Conservation (phyloP, 2,113 vertebrate species). For the Lophius piscatorius region DNA sequence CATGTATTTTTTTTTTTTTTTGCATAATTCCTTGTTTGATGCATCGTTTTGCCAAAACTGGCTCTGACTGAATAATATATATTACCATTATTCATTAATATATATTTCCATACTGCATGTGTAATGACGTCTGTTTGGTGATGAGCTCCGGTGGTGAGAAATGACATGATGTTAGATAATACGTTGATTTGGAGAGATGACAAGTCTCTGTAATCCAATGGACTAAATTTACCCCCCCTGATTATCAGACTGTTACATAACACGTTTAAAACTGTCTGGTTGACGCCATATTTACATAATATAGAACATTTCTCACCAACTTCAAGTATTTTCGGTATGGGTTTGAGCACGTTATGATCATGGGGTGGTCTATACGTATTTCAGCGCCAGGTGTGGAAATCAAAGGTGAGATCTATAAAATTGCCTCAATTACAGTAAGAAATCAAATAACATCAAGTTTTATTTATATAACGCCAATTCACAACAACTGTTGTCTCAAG, state of each 20-base stretch:
- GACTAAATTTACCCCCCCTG: conserved; percentile 40
- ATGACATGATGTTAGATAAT: conserved; percentile 33
- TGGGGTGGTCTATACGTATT: not conserved
- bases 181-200: conserved; percentile 35
- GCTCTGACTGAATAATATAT: not conserved
- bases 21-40: not conserved
- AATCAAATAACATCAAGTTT: too few species aligned
- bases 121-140: not conserved
- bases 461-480: too few species aligned
- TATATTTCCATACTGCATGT: too few species aligned
- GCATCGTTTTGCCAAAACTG: not conserved
- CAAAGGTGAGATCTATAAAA: too few species aligned
- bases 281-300: conserved; percentile 1
- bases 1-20: too few species aligned
- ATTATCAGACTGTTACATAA: conserved; percentile 42
- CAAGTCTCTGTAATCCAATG: conserved; percentile 41
- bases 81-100: conserved; percentile 5
- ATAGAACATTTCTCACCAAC: too few species aligned
- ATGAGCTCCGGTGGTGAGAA: conserved; percentile 6
- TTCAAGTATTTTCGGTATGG: too few species aligned
- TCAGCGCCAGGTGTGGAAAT: too few species aligned
- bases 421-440: too few species aligned
- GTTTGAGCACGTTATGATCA: not conserved
- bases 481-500: too few species aligned
- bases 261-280: conserved; percentile 24